Percentiles rank a stretch among this genome's conserved stretches.
These are phyloP conservation scores for Danaus chrysippus DNA, from an alignment of 2,888 invertebrate genomes.

Conservation along the genomic window DNA sequence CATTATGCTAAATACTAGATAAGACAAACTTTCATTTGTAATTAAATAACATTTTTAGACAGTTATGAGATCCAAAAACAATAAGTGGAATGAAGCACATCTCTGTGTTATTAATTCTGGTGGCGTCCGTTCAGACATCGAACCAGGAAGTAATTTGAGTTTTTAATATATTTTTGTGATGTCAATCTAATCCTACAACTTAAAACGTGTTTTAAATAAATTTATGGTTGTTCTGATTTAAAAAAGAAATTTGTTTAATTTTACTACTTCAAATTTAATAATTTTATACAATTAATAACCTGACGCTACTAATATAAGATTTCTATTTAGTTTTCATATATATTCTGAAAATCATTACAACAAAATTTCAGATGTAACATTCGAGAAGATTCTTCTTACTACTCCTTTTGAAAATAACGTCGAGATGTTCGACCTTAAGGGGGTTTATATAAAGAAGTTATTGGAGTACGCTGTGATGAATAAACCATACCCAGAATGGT, in stretches of 20 bases:
- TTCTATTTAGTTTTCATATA: neutral
- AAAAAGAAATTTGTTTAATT: no score
- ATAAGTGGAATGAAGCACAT: slow-evolving; percentile 83
- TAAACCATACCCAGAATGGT: slow-evolving; percentile 70
- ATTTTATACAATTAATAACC: no score
- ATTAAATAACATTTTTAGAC: slow-evolving; percentile 54
- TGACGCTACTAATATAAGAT: no score
- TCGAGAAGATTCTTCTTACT: slow-evolving; percentile 82
- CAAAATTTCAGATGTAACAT: slow-evolving; percentile 81
- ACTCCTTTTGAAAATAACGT: slow-evolving; percentile 88
- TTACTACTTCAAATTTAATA: no score
- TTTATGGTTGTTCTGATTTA: no score
- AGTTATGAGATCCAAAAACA: slow-evolving; percentile 59
- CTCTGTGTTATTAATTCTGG: slow-evolving; percentile 84
- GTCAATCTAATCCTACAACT: neutral
- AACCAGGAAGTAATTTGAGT: slow-evolving; percentile 75
- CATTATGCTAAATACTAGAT: neutral
- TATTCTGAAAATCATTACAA: neutral
- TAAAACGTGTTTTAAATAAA: neutral
- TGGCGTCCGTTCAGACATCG: slow-evolving; percentile 82
- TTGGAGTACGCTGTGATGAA: slow-evolving; percentile 78
- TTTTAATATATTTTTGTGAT: neutral
- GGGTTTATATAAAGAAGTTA: slow-evolving; percentile 82
- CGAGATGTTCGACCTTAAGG: slow-evolving; percentile 84
- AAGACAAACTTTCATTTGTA: neutral